Evolutionary conservation across 2,113 vertebrate genomes (phyloP), one percentile per base, ranked within the genome.

Genomic region (Centrocercus urophasianus): DNA sequence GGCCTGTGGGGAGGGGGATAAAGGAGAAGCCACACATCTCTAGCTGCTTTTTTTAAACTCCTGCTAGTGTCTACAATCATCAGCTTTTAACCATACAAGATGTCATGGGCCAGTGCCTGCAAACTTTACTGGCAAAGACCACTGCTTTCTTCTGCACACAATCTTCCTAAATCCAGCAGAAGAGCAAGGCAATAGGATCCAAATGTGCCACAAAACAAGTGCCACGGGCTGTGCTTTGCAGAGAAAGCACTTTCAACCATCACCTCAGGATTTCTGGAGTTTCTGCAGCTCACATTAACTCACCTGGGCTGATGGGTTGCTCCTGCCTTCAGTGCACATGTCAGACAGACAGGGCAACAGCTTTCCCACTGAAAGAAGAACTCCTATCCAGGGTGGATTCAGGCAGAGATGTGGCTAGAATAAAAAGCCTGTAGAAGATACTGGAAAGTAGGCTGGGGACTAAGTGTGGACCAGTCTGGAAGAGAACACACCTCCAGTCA

Each of bases 11-110:
- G 78, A 95, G 20, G 48, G 64, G 75, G 91, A 86, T n/a, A 54
- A 78, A 93, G 86, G 36, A 86, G 74, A 89, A 90, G 77, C 36
- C 40, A 82, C 69, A 38, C 56, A 36, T 69, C 87, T 89, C 52
- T 32, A 95, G 66, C 42, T 38, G 72, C 83, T 77, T 90, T 54
- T 60, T 16, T n/a, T 27, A 74, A 81, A 59, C 34, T 40, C 45
- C 47, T 52, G 60, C 38, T 73, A 52, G 27, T n/a, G n/a, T 80
- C 61, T 77, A 67, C 17, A 83, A 71, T 57, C 14, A 47, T 34
- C 69, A 57, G 56, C 56, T 88, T 91, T 64, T 77, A 89, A 89
- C 80, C 19, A 70, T 2, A 50, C 28, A 50, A 70, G 40, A 45
- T 8, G 8, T 32, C 57, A 59, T 1, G 1, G 60, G 50, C 61